phyloP scores from a whole-genome alignment of 2,888 invertebrate genomes.

The Himalopsyche japonica region DNA sequence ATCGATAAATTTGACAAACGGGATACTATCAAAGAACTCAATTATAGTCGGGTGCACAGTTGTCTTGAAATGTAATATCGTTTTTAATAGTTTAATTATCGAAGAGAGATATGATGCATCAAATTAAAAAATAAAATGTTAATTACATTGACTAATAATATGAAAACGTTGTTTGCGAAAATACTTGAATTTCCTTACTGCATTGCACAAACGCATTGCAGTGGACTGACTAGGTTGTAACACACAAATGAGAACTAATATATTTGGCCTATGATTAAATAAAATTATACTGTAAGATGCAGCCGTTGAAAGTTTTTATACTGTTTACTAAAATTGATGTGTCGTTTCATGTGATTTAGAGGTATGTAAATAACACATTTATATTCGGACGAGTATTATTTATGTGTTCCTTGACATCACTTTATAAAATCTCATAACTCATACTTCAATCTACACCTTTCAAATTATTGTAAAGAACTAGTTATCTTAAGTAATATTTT shows the following conservation, averaged over 20 bases:
- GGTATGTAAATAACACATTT: background rate
- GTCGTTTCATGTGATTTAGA: background rate
- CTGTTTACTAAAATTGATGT: conserved; percentile 22
- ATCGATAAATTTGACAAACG: too few species aligned
- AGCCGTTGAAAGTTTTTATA: conserved; percentile 25
- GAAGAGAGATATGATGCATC: background rate
- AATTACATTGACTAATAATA: background rate
- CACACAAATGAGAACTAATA: conserved; percentile 17
- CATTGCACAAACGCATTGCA: conserved; percentile 25
- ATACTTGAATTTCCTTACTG: conserved; percentile 15
- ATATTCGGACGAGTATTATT: background rate
- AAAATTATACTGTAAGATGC: conserved; percentile 13
- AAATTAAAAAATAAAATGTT: background rate
- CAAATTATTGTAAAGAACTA: background rate
- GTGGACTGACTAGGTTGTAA: conserved; percentile 38
- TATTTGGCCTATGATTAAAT: conserved; percentile 32
- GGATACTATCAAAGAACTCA: too few species aligned
- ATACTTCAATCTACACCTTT: background rate
- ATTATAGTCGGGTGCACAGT: too few species aligned
- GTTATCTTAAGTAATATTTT: too few species aligned
- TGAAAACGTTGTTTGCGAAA: background rate
- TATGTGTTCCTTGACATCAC: background rate
- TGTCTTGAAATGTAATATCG: background rate
- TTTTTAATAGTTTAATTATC: background rate
- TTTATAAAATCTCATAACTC: background rate